These are phyloP conservation scores for Gobio occitaniae DNA, from an alignment of 2,797 vertebrate species.

Conservation along the genomic window DNA sequence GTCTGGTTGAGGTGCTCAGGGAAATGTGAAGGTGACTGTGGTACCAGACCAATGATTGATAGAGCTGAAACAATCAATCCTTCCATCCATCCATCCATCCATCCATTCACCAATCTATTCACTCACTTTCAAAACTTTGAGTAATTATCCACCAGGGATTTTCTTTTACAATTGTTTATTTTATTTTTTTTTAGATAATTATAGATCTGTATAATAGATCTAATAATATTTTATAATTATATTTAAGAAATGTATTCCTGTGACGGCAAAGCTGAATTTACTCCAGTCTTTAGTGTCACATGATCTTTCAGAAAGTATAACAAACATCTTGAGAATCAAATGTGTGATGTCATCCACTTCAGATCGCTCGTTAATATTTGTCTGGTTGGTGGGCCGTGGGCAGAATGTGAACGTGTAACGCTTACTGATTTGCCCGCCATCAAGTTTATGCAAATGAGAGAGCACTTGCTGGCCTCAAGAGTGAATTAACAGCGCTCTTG, in stretches of 20 bases:
- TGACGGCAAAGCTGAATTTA: no score
- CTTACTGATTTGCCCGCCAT: constrained; percentile 38
- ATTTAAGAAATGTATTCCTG: no score
- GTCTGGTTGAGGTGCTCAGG: constrained; percentile 51
- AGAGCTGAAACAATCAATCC: constrained; percentile 52
- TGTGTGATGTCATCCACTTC: constrained; percentile 17
- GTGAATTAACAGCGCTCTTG: constrained; percentile 43
- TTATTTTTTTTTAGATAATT: neutral
- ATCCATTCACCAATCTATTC: constrained; percentile 15
- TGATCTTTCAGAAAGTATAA: neutral
- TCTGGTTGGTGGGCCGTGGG: constrained; percentile 22
- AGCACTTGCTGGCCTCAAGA: constrained; percentile 44
- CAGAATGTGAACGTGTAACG: constrained; percentile 17
- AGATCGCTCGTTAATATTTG: constrained; percentile 32
- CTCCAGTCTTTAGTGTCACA: no score
- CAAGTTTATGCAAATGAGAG: constrained; percentile 52
- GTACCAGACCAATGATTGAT: constrained; percentile 47
- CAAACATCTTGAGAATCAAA: neutral
- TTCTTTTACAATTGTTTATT: neutral
- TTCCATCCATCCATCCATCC: constrained; percentile 54
- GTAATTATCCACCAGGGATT: constrained; percentile 38
- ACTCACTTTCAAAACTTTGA: constrained; percentile 14
- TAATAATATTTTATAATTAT: no score
- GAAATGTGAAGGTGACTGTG: constrained; percentile 52
- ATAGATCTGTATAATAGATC: neutral